Conservation (phyloP, 2,888 invertebrate genomes). For the Vannuccia rotundouncinata region DNA sequence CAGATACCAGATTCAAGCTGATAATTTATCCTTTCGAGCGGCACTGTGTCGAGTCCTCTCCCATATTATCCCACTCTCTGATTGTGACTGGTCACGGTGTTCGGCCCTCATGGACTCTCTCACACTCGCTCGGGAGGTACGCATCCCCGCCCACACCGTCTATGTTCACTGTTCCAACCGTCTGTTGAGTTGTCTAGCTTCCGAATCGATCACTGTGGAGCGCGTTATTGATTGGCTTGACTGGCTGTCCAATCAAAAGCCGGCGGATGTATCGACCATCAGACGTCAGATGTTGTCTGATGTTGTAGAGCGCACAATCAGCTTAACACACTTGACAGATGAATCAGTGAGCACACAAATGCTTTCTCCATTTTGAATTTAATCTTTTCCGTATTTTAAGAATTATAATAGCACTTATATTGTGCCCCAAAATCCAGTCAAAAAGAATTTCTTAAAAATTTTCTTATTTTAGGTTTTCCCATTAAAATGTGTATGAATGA, state of each 20-base stretch:
- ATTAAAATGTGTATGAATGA: no score
- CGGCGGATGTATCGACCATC: not conserved
- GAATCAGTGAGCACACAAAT: no score
- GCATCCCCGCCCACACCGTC: no score
- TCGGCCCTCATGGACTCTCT: not conserved
- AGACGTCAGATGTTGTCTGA: not conserved
- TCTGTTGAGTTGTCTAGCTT: not conserved
- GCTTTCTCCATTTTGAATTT: no score
- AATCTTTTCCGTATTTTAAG: no score
- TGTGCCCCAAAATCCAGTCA: no score
- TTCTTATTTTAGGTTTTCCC: no score
- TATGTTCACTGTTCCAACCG: not conserved
- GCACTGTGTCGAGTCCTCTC: not conserved
- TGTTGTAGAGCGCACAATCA: no score
- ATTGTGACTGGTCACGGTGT: not conserved
- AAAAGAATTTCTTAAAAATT: no score
- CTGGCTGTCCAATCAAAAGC: not conserved
- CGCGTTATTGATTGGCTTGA: not conserved
- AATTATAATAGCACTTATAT: no score
- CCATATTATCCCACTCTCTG: not conserved
- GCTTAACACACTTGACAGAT: no score
- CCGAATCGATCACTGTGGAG: not conserved
- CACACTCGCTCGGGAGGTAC: not conserved
- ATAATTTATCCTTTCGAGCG: not conserved
- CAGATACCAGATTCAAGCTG: not conserved